A percentile compares a stretch with the other conserved stretches of the same genome.
phyloP scores from a whole-genome alignment of 2,113 vertebrate species.

The Prunella fulvescens region DNA sequence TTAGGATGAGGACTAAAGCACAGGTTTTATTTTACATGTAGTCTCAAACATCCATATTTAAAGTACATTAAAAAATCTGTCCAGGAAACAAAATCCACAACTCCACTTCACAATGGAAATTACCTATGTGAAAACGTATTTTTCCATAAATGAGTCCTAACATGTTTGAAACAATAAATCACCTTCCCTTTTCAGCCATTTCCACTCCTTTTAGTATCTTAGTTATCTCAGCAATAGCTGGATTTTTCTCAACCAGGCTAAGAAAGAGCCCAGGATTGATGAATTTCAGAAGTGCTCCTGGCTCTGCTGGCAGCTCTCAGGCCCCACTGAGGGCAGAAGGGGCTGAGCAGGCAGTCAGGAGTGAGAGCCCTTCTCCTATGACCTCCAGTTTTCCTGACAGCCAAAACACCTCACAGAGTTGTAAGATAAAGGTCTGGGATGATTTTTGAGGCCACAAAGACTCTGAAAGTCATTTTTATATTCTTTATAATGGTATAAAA shows the following conservation, averaged over 20 bases:
- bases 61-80: not conserved
- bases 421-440: slow-evolving; percentile 19
- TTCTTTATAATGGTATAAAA: slow-evolving; percentile 25
- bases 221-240: not conserved
- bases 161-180: not conserved
- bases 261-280: not conserved
- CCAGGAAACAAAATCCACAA: not conserved
- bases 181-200: not conserved
- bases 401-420: not conserved
- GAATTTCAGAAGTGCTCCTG: not conserved
- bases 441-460: slow-evolving; percentile 38
- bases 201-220: not conserved
- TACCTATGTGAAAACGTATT: not conserved
- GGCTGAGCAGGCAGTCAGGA: not conserved
- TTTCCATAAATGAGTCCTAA: not conserved
- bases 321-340: not conserved
- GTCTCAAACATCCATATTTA: not conserved
- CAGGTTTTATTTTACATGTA: not conserved
- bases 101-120: not conserved
- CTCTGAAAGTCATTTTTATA: slow-evolving; percentile 51
- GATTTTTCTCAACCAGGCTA: not conserved
- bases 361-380: not conserved
- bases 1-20: not conserved
- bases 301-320: not conserved
- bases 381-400: slow-evolving; percentile 24